Conservation (phyloP, 2,888 invertebrate species). For the Lasioglossum morio region DNA sequence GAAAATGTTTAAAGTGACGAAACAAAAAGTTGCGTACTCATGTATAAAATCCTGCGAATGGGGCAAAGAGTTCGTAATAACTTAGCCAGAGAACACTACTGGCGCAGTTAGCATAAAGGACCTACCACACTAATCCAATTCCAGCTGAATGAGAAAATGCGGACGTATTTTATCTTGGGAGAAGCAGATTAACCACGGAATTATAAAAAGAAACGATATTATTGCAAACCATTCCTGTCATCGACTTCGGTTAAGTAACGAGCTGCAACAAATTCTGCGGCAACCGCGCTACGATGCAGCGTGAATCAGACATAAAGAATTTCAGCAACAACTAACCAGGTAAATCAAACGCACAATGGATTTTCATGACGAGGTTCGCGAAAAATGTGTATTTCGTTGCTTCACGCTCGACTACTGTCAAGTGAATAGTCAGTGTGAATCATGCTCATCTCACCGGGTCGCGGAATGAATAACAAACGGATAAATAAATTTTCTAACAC, state of each 20-base stretch:
- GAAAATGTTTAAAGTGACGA: background rate
- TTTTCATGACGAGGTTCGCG: conserved; percentile 3
- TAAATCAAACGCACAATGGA: conserved; percentile 11
- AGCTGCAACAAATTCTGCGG: background rate
- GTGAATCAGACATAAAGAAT: background rate
- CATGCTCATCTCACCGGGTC: background rate
- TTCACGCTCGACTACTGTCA: conserved; percentile 11
- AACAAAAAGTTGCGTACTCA: background rate
- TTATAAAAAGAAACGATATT: conserved; percentile 6
- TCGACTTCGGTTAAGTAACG: conserved; percentile 2
- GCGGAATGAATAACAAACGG: background rate
- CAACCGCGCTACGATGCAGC: background rate
- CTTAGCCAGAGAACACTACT: background rate
- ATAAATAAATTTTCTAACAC: background rate
- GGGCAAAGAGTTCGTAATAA: background rate
- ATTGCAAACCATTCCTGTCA: background rate
- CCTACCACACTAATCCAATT: background rate
- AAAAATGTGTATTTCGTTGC: conserved; percentile 4
- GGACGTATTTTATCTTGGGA: background rate
- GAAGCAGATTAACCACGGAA: conserved; percentile 7
- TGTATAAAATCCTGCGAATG: background rate
- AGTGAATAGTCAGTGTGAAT: conserved; percentile 17
- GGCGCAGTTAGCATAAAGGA: conserved; percentile 13
- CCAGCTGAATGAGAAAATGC: conserved; percentile 29
- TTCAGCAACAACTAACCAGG: background rate